Evolutionary conservation across 2,797 vertebrate genomes (phyloP), one percentile per base, ranked within the genome.

Genomic region (Serranus cabrilla): DNA sequence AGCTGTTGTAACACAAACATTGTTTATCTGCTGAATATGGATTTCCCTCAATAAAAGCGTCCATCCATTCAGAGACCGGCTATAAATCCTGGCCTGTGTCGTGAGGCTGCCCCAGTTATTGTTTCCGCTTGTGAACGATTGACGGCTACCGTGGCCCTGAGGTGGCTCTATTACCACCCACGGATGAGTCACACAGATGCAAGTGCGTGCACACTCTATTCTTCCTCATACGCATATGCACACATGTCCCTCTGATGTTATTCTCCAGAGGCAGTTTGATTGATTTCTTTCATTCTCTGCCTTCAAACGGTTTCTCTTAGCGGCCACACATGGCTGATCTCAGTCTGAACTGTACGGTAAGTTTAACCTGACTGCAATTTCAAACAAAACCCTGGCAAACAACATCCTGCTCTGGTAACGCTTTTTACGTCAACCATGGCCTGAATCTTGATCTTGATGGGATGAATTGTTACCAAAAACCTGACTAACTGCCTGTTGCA

Each of bases 121-220:
- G 87, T 66, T 77, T 78, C 80, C 12, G 58, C 66, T 13, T 84
- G 84, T 78, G 79, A 87, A 71, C 49, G 40, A 81, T 72, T 84
- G 87, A 81, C 62, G 61, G 76, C 69, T 71, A 14, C 57, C 4
- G 18, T 17, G 71, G 81, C 74, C 83, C 84, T 42, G 75, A 82
- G 71, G 74, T 68, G 88, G 67, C 82, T 89, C 82, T 46, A 76
- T 89, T 74, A 66, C 73, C 87, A 56, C 87, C 92, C 89, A 91
- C 82, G 42, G 78, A 92, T 94, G 92, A 94, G 78, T 93, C 92
- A 92, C 84, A 74, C 78, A 55, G 43, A 70, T 58, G 80, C 68
- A 58, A 71, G 49, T 49, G 54, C 0, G 31, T 39, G 71, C 68
- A 50, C 64, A 39, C 72, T 68, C 63, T 59, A 50, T 75, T 80